phyloP scores from a whole-genome alignment of 1,140 invertebrate species.

The Plodia interpunctella region DNA sequence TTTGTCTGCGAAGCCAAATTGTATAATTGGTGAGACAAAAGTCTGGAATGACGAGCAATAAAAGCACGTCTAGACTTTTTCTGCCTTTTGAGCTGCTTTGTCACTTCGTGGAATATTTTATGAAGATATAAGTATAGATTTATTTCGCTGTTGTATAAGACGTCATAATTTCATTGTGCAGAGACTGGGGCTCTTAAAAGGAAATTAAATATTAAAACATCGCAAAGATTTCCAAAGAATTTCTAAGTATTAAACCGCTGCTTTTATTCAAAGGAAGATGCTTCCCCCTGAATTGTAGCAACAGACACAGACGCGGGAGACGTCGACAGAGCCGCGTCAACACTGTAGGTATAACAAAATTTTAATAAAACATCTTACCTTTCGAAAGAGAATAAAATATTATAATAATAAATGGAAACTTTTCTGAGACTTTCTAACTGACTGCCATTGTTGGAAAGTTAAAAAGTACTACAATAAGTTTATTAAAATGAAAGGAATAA shows the following conservation, averaged over 20 bases:
- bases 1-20: constrained; percentile 4
- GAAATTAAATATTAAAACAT: constrained; percentile 73
- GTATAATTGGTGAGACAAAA: constrained; percentile 5
- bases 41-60: constrained; percentile 11
- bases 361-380: constrained; percentile 61
- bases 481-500: background rate
- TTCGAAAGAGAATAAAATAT: constrained; percentile 31
- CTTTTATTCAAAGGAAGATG: constrained; percentile 42
- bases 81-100: constrained; percentile 12
- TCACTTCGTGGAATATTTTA: constrained; percentile 11
- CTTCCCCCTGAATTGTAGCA: constrained; percentile 26
- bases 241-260: constrained; percentile 59
- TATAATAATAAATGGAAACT: constrained; percentile 38
- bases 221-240: constrained; percentile 43
- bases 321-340: constrained; percentile 31
- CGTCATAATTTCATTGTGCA: constrained; percentile 29
- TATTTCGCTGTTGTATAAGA: constrained; percentile 21
- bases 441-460: constrained; percentile 35
- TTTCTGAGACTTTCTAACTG: constrained; percentile 40
- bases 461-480: constrained; percentile 13
- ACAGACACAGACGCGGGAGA: constrained; percentile 17
- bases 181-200: constrained; percentile 44
- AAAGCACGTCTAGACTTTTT: constrained; percentile 11
- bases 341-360: constrained; percentile 58
- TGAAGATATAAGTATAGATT: constrained; percentile 22